These are phyloP conservation scores for Labroides dimidiatus DNA, from an alignment of 2,797 vertebrate genomes.

Conservation along the genomic window DNA sequence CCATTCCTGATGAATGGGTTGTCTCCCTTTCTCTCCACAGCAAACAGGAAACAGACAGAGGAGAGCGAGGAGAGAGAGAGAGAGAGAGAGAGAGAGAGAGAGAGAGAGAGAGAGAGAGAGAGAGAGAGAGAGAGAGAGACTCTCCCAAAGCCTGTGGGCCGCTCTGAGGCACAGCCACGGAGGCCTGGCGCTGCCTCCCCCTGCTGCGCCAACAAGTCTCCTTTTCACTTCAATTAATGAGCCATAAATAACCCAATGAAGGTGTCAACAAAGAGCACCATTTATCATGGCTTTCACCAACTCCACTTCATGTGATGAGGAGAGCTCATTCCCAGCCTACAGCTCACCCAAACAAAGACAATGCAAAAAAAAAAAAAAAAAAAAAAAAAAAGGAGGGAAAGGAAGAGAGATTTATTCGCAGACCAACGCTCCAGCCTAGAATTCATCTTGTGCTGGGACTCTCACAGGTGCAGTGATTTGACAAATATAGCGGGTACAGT, in stretches of 20 bases:
- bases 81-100: constrained; percentile 36
- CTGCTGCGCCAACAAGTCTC: constrained; percentile 92
- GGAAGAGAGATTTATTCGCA: constrained; percentile 91
- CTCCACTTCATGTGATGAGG: constrained; percentile 84
- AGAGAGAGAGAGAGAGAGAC: constrained; percentile 61
- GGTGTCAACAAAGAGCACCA: constrained; percentile 96
- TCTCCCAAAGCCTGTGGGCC: constrained; percentile 74
- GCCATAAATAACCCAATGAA: constrained; percentile 99
- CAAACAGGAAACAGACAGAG: constrained; percentile 73
- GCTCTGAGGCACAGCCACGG: constrained; percentile 78
- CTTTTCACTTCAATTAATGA: constrained; percentile 98
- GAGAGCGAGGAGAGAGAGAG: constrained; percentile 46
- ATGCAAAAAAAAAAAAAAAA: constrained; percentile 51
- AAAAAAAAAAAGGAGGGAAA: background rate
- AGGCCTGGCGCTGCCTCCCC: constrained; percentile 79
- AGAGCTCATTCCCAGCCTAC: constrained; percentile 86
- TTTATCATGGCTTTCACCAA: constrained; percentile 95
- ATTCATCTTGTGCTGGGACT: constrained; percentile 92
- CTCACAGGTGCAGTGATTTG: constrained; percentile 94
- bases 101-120: constrained; percentile 8
- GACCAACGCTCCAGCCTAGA: constrained; percentile 83
- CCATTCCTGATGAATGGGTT: constrained; percentile 61
- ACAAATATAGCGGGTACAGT: constrained; percentile 92
- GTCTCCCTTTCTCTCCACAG: constrained; percentile 48
- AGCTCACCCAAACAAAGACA: constrained; percentile 80